Conservation (phyloP, 2,797 vertebrate species). For the Austrolebias charrua region DNA sequence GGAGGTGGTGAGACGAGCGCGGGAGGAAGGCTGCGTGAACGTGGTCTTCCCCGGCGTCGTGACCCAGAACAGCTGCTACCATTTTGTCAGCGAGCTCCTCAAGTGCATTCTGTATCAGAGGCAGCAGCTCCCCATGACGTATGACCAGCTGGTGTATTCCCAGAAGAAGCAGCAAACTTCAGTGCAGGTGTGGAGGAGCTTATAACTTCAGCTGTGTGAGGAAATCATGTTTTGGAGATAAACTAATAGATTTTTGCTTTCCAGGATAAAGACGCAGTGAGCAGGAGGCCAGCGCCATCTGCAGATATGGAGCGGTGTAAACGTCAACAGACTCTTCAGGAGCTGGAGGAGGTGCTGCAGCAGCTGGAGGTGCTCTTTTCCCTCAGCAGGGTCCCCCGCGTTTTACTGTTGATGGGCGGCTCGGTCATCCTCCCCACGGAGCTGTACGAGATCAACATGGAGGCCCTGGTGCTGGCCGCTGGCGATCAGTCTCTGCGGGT, state of each 20-base stretch:
- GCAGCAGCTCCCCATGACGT: slow-evolving; percentile 94
- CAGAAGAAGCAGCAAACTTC: slow-evolving; percentile 74
- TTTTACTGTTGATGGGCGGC: slow-evolving; percentile 91
- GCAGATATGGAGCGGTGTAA: slow-evolving; percentile 75
- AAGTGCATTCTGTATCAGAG: slow-evolving; percentile 93
- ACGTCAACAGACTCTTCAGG: slow-evolving; percentile 83
- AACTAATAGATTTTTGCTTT: slow-evolving; percentile 17
- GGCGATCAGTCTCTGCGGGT: slow-evolving; percentile 80
- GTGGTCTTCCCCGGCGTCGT: slow-evolving; percentile 86
- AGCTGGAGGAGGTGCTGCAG: slow-evolving; percentile 85
- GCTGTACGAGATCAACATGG: slow-evolving; percentile 93
- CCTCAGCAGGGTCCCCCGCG: slow-evolving; percentile 87
- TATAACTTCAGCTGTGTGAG: neutral
- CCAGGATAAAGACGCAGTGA: slow-evolving; percentile 77
- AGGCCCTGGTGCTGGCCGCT: slow-evolving; percentile 73
- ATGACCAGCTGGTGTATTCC: slow-evolving; percentile 88
- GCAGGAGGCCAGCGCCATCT: slow-evolving; percentile 61
- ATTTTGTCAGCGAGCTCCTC: slow-evolving; percentile 90
- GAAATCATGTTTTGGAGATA: neutral
- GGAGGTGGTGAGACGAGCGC: slow-evolving; percentile 63
- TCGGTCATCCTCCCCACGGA: slow-evolving; percentile 86
- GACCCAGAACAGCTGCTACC: slow-evolving; percentile 86
- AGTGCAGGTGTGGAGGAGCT: slow-evolving; percentile 59
- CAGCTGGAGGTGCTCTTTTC: slow-evolving; percentile 90
- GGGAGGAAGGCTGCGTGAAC: slow-evolving; percentile 73